A percentile compares a stretch with the other conserved stretches of the same genome.
These are phyloP conservation scores for Cantharis rustica DNA, from an alignment of 2,888 invertebrate genomes.

Conservation along the genomic window DNA sequence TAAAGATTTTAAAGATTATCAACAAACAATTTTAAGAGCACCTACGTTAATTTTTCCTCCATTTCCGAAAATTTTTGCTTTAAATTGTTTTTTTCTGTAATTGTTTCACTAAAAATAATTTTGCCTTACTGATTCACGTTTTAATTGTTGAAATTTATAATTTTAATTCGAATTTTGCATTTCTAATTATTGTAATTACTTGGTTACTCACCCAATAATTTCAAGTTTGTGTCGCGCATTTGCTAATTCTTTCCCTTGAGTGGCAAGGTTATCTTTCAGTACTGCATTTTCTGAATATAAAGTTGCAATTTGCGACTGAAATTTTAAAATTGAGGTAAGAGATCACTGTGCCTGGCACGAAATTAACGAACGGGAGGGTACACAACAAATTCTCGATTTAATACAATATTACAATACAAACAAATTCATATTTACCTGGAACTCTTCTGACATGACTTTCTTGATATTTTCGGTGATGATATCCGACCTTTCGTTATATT, in stretches of 20 bases:
- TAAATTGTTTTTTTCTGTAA: slow-evolving; percentile 3
- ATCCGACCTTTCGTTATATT: slow-evolving; percentile 11
- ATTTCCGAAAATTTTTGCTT: slow-evolving; percentile 3
- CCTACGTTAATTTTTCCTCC: not conserved
- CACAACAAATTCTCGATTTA: no score
- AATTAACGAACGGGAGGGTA: no score
- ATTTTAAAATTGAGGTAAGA: no score
- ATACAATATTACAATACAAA: no score
- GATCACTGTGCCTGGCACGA: no score
- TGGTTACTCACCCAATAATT: not conserved
- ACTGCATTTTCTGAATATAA: not conserved
- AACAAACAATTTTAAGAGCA: not conserved
- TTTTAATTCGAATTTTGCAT: not conserved
- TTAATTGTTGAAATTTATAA: not conserved
- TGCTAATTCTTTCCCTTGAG: not conserved
- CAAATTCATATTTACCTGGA: not conserved
- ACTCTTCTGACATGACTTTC: slow-evolving; percentile 5
- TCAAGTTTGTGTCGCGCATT: not conserved
- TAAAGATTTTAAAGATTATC: not conserved
- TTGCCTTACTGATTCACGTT: not conserved
- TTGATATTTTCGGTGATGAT: slow-evolving; percentile 3
- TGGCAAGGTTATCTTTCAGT: not conserved
- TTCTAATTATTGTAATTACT: not conserved
- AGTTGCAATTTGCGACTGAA: not conserved
- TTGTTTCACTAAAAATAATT: not conserved